phyloP scores from a whole-genome alignment of 2,113 vertebrate genomes.

The Corapipo altera region DNA sequence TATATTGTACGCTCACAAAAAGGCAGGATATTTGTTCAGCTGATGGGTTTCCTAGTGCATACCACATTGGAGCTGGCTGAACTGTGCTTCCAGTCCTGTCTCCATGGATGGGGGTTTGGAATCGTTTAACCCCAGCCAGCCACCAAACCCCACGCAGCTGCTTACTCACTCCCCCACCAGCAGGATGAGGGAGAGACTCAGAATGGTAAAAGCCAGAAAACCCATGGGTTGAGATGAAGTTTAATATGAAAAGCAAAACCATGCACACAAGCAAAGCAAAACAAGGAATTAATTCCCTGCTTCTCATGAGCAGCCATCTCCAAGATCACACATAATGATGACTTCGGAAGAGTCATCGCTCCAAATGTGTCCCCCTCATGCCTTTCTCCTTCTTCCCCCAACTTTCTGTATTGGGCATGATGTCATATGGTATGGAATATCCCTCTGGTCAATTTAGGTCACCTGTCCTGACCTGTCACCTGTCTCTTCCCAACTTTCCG shows the following conservation, averaged over 20 bases:
- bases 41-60: not conserved
- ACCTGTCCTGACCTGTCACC: not conserved
- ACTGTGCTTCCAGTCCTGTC: fast-evolving
- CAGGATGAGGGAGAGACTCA: not conserved
- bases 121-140: not conserved
- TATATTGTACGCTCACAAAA: not conserved
- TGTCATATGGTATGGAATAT: not conserved
- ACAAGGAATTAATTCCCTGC: not conserved
- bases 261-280: not conserved
- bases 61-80: not conserved
- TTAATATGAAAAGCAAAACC: not conserved
- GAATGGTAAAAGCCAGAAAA: not conserved
- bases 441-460: not conserved
- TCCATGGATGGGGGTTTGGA: fast-evolving
- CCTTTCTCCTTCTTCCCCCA: not conserved
- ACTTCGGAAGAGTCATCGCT: not conserved
- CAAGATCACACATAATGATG: too few species aligned
- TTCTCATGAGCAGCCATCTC: not conserved
- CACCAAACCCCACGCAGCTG: not conserved
- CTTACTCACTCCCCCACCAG: not conserved
- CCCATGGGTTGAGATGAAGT: not conserved
- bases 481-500: not conserved
- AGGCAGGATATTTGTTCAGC: not conserved
- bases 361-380: not conserved
- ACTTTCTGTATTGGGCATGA: not conserved